Conservation (phyloP, 1,140 invertebrate genomes). For the Drosophila nebulosa region DNA sequence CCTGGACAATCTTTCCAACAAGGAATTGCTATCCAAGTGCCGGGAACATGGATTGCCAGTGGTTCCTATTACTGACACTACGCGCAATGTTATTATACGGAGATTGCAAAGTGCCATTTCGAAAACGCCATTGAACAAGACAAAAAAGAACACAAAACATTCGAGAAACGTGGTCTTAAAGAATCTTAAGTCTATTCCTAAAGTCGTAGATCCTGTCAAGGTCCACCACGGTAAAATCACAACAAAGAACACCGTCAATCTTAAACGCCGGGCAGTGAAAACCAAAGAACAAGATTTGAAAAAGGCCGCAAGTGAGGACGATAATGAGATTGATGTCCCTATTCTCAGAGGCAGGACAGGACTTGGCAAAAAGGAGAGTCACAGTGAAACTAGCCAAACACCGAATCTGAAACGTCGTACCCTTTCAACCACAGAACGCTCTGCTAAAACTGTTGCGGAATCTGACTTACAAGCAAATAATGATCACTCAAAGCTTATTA, state of each 20-base stretch:
- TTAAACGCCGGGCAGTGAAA: conserved; percentile 33
- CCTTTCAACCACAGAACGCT: conserved; percentile 17
- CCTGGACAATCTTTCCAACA: conserved; percentile 56
- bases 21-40: conserved; percentile 64
- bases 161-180: conserved; percentile 1
- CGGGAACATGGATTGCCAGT: conserved; percentile 57
- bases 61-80: conserved; percentile 67
- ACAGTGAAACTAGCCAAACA: background rate
- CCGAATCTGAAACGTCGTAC: conserved; percentile 23
- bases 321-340: too few species aligned
- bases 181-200: conserved; percentile 33
- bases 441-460: conserved; percentile 59
- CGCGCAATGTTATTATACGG: conserved; percentile 50
- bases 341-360: too few species aligned
- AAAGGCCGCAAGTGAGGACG: too few species aligned
- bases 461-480: conserved; percentile 57
- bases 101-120: conserved; percentile 46
- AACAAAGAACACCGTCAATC: conserved; percentile 17
- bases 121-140: conserved; percentile 35
- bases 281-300: background rate
- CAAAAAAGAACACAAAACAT: conserved; percentile 13
- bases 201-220: conserved; percentile 55
- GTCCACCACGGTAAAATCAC: conserved; percentile 15
- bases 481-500: conserved; percentile 10
- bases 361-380: too few species aligned